Percentiles rank a stretch among this genome's conserved stretches.
phyloP scores from a whole-genome alignment of 2,888 invertebrate species.

The Drosophila fungiperda region DNA sequence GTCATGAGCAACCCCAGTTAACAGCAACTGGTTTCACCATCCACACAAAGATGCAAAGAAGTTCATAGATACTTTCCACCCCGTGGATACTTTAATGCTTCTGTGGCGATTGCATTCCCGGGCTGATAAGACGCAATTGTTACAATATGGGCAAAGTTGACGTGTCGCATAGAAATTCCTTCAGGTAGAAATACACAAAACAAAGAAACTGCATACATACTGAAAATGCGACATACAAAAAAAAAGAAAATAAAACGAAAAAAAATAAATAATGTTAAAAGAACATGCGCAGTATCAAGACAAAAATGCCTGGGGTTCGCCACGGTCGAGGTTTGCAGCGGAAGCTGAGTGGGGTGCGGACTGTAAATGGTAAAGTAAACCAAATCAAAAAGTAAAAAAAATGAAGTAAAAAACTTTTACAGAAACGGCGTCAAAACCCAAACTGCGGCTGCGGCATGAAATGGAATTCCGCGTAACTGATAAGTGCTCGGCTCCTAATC shows the following conservation, averaged over 20 bases:
- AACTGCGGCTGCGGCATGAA: slow-evolving; percentile 29
- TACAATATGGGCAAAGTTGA: slow-evolving; percentile 37
- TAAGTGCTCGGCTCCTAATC: slow-evolving; percentile 57
- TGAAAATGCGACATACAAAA: slow-evolving; percentile 20
- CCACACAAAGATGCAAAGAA: slow-evolving; percentile 10
- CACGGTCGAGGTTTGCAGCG: slow-evolving; percentile 25
- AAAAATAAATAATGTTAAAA: slow-evolving; percentile 22
- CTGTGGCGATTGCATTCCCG: slow-evolving; percentile 49
- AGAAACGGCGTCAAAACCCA: slow-evolving; percentile 18
- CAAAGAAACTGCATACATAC: slow-evolving; percentile 53
- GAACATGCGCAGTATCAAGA: slow-evolving; percentile 59
- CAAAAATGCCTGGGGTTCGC: slow-evolving; percentile 18
- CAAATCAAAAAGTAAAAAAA: slow-evolving; percentile 2
- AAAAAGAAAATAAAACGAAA: slow-evolving; percentile 1
- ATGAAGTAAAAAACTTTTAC: slow-evolving; percentile 16
- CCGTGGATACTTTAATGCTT: slow-evolving; percentile 7
- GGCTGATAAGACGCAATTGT: slow-evolving; percentile 61
- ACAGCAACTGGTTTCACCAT: slow-evolving; percentile 39
- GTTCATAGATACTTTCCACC: slow-evolving; percentile 19
- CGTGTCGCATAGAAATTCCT: slow-evolving; percentile 69
- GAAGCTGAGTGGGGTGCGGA: background rate
- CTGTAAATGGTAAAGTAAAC: background rate
- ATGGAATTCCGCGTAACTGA: slow-evolving; percentile 41
- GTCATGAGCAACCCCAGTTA: slow-evolving; percentile 27
- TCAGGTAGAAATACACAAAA: slow-evolving; percentile 60